phyloP scores from a whole-genome alignment of 2,797 vertebrate species.

The Gephyroberyx darwinii region DNA sequence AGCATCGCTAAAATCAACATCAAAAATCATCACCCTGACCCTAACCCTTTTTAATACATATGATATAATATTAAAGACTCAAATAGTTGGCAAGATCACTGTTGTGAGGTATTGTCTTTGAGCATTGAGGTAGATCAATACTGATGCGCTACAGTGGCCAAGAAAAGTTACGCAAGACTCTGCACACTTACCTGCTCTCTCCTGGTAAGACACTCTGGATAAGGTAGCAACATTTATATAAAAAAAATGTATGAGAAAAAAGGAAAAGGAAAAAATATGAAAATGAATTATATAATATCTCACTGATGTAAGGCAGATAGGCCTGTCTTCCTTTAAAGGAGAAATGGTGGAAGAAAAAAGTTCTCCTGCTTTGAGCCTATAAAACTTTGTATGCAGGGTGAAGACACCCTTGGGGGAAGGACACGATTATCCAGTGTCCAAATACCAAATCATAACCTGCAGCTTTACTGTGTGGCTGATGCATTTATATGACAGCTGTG shows the following conservation, averaged over 20 bases:
- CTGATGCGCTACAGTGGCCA: too few species aligned
- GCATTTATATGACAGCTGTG: conserved; percentile 60
- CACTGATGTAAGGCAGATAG: not conserved
- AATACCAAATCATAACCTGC: conserved; percentile 51
- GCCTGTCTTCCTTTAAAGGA: not conserved
- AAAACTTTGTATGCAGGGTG: conserved; percentile 24
- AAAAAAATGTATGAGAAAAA: not conserved
- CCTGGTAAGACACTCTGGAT: not conserved
- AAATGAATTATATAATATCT: not conserved
- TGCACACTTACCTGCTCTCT: not conserved
- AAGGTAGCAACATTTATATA: not conserved
- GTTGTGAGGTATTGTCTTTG: too few species aligned
- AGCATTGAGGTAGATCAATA: not conserved
- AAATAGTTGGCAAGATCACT: too few species aligned
- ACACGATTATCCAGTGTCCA: conserved; percentile 49
- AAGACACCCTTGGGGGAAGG: conserved; percentile 40
- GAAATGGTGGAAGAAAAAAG: conserved; percentile 11
- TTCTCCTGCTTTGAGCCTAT: conserved; percentile 1
- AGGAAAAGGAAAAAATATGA: not conserved
- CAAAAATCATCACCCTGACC: too few species aligned
- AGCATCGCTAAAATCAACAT: too few species aligned
- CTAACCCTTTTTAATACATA: too few species aligned
- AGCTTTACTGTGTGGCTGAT: conserved; percentile 40
- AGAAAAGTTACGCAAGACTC: not conserved
- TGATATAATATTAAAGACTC: too few species aligned